These are phyloP conservation scores for Sardinella longiceps DNA, from an alignment of 2,797 vertebrate genomes.

Conservation along the genomic window DNA sequence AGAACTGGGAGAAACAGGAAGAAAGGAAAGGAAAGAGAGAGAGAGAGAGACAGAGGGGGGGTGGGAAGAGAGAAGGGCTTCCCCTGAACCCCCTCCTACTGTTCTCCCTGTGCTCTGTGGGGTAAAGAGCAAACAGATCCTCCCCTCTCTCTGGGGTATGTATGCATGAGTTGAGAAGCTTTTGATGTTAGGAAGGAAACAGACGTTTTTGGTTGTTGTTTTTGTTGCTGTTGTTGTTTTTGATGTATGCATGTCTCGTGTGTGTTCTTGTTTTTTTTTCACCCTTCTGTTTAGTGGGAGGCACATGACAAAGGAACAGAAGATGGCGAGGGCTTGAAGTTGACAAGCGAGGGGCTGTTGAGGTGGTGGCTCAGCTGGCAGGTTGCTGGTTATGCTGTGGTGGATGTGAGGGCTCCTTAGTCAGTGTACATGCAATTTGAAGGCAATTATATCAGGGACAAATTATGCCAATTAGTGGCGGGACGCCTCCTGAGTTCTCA, in stretches of 20 bases:
- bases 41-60: background rate
- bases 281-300: background rate
- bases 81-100: conserved; percentile 37
- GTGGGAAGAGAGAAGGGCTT: background rate
- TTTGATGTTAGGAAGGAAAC: conserved; percentile 11
- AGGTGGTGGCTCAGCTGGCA: background rate
- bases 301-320: background rate
- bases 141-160: conserved; percentile 43
- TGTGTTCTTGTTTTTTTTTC: background rate
- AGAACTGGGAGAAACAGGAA: conserved; percentile 35
- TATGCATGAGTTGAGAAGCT: conserved; percentile 40
- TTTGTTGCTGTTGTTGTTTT: background rate
- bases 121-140: conserved; percentile 61
- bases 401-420: background rate
- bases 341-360: background rate
- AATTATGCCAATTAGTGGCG: conserved; percentile 33
- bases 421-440: background rate
- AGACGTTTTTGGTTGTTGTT: background rate
- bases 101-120: conserved; percentile 44
- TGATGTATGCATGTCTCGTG: background rate
- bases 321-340: background rate
- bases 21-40: conserved; percentile 47
- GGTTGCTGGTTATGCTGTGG: background rate
- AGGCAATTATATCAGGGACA: conserved; percentile 16
- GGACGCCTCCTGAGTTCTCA: conserved; percentile 7